Conservation (phyloP, 2,797 vertebrate species). For the Psittacula echo region DNA sequence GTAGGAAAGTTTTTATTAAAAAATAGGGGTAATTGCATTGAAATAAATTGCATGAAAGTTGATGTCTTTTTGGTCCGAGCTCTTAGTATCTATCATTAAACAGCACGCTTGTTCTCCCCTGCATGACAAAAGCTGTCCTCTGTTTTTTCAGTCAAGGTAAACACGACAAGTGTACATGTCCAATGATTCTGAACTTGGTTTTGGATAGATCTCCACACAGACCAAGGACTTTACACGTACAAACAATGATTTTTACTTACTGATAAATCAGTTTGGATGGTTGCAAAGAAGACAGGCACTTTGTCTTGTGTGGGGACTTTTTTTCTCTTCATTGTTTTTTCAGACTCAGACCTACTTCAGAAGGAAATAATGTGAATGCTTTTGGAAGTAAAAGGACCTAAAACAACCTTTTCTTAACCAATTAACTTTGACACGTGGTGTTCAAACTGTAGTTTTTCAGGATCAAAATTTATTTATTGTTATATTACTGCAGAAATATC, state of each 20-base stretch:
- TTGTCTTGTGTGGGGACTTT: rapidly evolving
- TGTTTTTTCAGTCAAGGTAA: neutral
- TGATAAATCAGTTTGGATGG: neutral
- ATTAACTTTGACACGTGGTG: neutral
- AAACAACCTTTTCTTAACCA: neutral
- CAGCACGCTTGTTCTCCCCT: rapidly evolving
- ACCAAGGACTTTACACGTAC: neutral
- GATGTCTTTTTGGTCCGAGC: neutral
- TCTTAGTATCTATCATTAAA: neutral
- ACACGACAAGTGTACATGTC: neutral
- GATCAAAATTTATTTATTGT: neutral
- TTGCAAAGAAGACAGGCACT: neutral
- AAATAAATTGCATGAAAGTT: neutral
- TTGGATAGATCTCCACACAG: neutral
- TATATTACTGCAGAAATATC: neutral
- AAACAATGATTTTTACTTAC: neutral
- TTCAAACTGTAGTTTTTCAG: neutral
- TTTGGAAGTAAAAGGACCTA: neutral
- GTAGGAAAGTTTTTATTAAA: neutral
- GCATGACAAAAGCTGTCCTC: neutral
- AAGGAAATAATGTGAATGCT: neutral
- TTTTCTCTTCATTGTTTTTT: neutral
- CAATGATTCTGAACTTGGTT: neutral
- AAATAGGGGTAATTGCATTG: neutral
- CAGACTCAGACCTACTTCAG: neutral